These are phyloP conservation scores for Phymanthus crucifer DNA, from an alignment of 92 coral and sea anemone genomes.

Conservation along the genomic window DNA sequence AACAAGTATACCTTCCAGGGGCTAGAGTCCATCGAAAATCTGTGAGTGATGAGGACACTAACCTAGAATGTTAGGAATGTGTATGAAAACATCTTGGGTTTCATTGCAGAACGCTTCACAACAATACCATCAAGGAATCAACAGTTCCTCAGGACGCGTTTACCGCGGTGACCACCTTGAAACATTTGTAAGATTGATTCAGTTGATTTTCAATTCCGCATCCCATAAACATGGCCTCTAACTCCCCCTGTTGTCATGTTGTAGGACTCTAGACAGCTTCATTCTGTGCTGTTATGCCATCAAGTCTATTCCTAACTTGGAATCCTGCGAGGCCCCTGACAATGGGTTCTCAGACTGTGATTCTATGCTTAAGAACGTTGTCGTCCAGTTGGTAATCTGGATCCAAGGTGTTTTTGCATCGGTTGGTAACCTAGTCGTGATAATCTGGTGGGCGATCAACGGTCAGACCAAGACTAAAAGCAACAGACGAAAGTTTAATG, in stretches of 20 bases:
- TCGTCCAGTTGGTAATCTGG: slow-evolving; percentile 55
- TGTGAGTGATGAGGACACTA: slow-evolving; percentile 27
- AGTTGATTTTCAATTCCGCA: too few relatives aligned
- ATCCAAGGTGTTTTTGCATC: slow-evolving; percentile 56
- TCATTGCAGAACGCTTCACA: not conserved
- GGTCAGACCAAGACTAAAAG: not conserved
- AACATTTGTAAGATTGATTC: slow-evolving; percentile 13
- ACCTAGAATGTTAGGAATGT: not conserved
- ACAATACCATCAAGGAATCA: not conserved
- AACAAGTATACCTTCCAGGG: slow-evolving; percentile 38
- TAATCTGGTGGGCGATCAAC: slow-evolving; percentile 43
- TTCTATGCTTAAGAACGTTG: slow-evolving; percentile 49
- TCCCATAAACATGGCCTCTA: not conserved
- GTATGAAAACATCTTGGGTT: too few relatives aligned
- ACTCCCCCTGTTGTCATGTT: not conserved
- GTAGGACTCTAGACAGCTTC: slow-evolving; percentile 66
- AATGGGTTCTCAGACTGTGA: slow-evolving; percentile 64
- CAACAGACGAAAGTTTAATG: not conserved
- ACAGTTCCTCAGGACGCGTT: slow-evolving; percentile 7
- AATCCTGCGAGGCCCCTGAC: slow-evolving; percentile 26
- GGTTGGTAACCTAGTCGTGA: slow-evolving; percentile 55
- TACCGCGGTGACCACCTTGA: not conserved
- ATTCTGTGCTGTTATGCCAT: slow-evolving; percentile 68
- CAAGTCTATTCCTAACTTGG: slow-evolving; percentile 17
- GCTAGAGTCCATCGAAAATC: slow-evolving; percentile 20